phyloP scores from a whole-genome alignment of 2,888 invertebrate genomes.

The Odontocerum albicorne region DNA sequence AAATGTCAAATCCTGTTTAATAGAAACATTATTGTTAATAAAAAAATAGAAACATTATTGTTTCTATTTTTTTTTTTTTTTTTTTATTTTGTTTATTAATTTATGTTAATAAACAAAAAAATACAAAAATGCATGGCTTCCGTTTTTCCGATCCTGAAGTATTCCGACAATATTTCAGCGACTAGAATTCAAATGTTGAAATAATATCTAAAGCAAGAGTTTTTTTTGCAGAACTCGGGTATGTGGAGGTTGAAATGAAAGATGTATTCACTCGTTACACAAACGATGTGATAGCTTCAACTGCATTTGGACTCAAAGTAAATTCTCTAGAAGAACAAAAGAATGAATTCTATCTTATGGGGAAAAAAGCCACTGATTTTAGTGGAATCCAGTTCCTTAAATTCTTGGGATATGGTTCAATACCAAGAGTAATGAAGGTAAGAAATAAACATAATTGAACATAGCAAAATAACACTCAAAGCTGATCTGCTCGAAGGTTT shows the following conservation, averaged over 20 bases:
- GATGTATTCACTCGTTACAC: slow-evolving; percentile 57
- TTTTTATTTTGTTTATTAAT: too few relatives aligned
- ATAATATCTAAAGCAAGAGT: neutral
- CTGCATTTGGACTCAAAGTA: slow-evolving; percentile 58
- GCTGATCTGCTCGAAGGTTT: too few relatives aligned
- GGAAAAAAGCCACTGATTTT: slow-evolving; percentile 37
- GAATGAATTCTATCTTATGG: slow-evolving; percentile 56
- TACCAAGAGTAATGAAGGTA: slow-evolving; percentile 35
- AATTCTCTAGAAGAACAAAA: slow-evolving; percentile 56
- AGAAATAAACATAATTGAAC: neutral
- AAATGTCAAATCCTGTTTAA: too few relatives aligned
- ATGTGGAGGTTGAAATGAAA: slow-evolving; percentile 47
- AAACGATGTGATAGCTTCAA: slow-evolving; percentile 62
- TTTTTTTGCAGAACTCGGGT: slow-evolving; percentile 28
- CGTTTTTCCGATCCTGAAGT: too few relatives aligned
- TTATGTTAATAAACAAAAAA: too few relatives aligned
- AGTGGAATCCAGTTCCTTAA: slow-evolving; percentile 35
- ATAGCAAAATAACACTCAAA: too few relatives aligned
- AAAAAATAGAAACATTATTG: too few relatives aligned
- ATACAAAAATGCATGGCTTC: too few relatives aligned
- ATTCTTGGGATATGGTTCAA: slow-evolving; percentile 34
- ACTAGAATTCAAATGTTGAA: neutral
- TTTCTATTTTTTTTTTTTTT: neutral
- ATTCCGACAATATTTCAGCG: too few relatives aligned
- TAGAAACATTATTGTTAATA: too few relatives aligned